These are phyloP conservation scores for Cryptocephalus moraei DNA, from an alignment of 2,888 invertebrate genomes.

Conservation along the genomic window DNA sequence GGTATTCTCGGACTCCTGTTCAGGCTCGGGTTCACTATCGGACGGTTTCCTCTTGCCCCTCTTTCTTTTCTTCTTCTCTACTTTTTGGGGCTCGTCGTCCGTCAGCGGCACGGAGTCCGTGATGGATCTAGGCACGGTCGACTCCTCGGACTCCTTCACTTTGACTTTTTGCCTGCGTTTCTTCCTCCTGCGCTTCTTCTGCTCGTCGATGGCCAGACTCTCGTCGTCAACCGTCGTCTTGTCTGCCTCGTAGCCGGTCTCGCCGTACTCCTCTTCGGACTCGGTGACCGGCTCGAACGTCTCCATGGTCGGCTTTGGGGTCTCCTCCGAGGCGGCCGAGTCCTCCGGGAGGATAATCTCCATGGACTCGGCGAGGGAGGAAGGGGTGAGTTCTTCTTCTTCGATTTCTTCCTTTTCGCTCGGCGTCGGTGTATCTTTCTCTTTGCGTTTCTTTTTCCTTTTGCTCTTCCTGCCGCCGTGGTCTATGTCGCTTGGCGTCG, in stretches of 20 bases:
- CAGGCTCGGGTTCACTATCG: slow-evolving; percentile 29
- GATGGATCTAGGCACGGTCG: slow-evolving; percentile 39
- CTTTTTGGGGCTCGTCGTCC: slow-evolving; percentile 31
- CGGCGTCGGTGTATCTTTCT: slow-evolving; percentile 18
- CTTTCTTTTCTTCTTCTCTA: slow-evolving; percentile 28
- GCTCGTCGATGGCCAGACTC: slow-evolving; percentile 39
- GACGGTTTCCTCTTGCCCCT: slow-evolving; percentile 33
- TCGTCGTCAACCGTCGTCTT: slow-evolving; percentile 52
- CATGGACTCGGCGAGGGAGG: slow-evolving; percentile 45
- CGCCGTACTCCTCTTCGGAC: slow-evolving; percentile 37
- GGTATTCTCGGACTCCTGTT: slow-evolving; percentile 26
- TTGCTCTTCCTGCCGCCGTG: slow-evolving; percentile 47
- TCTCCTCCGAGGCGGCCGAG: slow-evolving; percentile 40
- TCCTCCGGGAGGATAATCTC: slow-evolving; percentile 43
- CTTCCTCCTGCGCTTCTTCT: slow-evolving; percentile 36
- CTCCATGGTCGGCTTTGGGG: slow-evolving; percentile 44
- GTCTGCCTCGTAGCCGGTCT: slow-evolving; percentile 65
- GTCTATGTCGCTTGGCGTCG: slow-evolving; percentile 36
- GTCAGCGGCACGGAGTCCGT: slow-evolving; percentile 38
- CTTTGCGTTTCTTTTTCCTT: slow-evolving; percentile 56
- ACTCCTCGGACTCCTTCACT: slow-evolving; percentile 41
- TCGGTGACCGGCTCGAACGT: slow-evolving; percentile 26
- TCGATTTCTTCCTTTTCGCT: slow-evolving; percentile 18
- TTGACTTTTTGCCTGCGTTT: slow-evolving; percentile 41
- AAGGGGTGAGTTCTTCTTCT: slow-evolving; percentile 33